Percentiles rank a stretch among this genome's conserved stretches.
Evolutionary conservation across 2,888 invertebrate genomes (phyloP).

Genomic region (Euzetes globulus): DNA sequence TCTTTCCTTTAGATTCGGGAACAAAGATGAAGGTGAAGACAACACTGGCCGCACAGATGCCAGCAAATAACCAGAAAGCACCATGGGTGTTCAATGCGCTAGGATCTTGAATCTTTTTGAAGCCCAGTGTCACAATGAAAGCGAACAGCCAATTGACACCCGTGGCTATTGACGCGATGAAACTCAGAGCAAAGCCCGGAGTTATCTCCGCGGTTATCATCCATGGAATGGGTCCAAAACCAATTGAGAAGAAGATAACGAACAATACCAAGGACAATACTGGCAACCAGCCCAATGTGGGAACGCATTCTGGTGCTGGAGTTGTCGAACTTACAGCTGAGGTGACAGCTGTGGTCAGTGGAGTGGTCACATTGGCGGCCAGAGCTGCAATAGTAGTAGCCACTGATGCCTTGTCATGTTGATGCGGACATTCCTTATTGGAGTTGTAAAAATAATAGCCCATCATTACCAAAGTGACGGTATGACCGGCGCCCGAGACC

Average conservation of each 20-base stretch:
- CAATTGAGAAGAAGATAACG: conserved; percentile 77
- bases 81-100: conserved; percentile 55
- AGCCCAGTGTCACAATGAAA: conserved; percentile 78
- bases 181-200: conserved; percentile 73
- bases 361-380: too few relatives aligned
- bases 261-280: conserved; percentile 72
- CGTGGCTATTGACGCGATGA: conserved; percentile 79
- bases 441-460: conserved; percentile 76
- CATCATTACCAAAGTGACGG: conserved; percentile 62
- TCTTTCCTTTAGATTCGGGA: conserved; percentile 86
- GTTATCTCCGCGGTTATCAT: conserved; percentile 84
- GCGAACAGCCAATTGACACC: conserved; percentile 85
- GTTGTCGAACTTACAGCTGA: too few relatives aligned
- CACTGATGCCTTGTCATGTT: background rate
- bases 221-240: conserved; percentile 78
- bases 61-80: conserved; percentile 72
- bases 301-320: background rate
- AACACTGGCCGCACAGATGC: conserved; percentile 63
- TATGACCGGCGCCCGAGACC: conserved; percentile 59
- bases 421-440: too few relatives aligned
- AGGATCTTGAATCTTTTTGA: conserved; percentile 50
- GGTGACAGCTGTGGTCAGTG: background rate
- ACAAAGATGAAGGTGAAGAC: conserved; percentile 74
- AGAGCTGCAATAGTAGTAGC: background rate
- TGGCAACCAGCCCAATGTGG: conserved; percentile 56